Evolutionary conservation across 2,113 vertebrate genomes (phyloP), one percentile per base, ranked within the genome.

Genomic region (Cygnus buccinator): DNA sequence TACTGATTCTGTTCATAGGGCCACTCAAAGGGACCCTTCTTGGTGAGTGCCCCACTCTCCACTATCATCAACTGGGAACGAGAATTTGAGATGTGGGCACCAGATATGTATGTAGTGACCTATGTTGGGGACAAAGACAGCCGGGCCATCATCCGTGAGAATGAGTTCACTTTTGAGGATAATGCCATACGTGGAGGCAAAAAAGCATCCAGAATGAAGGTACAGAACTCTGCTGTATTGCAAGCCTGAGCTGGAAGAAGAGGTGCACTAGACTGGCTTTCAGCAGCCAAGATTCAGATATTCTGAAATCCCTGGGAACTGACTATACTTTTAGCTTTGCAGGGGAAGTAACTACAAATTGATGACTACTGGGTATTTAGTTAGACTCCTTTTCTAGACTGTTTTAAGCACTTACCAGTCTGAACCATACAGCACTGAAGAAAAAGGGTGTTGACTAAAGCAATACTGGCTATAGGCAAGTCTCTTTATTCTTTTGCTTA

Each of bases 31-130:
- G 99, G 99, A 77, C 99, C 94, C 29, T 99, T 99, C 96, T 98
- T 99, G 94, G 99, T 99, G 89, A 99, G 99, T 22, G 99, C 99
- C 16, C 99, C 99, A 2, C 98, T 99, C 77, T 99, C 99, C 85
- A 99, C 99, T 85, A 99, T 99, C 97, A 99, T 99, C 94, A 99
- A 99, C 97, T 99, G 99, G 99, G 99, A 99, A 89, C 97, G 99
- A 77, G 99, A 99, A 97, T 99, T 99, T 97, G 99, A 99, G 97
- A 98, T 99, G 99, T 99, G 99, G 99, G 99, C 99, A 19, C 99
- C 99, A 8, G 99, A 99, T 95, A 99, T 99, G 99, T 99, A 99
- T 5, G 99, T 99, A 67, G 99, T 99, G 76, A 99, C 99, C 21
- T 99, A 99, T 0, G 98, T 99, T 0, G 99, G 99, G 3, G 99